phyloP scores from a whole-genome alignment of 1,140 invertebrate genomes.

The Lethrus apterus region DNA sequence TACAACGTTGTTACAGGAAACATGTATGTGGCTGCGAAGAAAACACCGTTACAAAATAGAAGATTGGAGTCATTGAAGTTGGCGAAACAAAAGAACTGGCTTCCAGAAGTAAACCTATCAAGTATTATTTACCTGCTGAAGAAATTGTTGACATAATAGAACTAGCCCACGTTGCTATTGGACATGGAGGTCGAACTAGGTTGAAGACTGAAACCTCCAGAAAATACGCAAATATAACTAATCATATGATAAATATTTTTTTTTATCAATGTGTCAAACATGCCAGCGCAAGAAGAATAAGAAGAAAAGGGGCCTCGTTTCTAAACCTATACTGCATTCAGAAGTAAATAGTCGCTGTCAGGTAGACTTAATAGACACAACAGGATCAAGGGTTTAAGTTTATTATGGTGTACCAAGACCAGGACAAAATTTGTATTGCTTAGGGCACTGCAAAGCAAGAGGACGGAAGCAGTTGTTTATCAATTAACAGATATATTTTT shows the following conservation, averaged over 20 bases:
- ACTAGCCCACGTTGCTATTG: constrained; percentile 1
- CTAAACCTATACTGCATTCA: not conserved
- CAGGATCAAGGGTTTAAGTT: not conserved
- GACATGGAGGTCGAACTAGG: constrained; percentile 2
- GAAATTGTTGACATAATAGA: constrained; percentile 10
- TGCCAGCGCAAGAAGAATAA: constrained; percentile 7
- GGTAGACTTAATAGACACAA: too few relatives aligned
- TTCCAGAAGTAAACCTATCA: constrained; percentile 1
- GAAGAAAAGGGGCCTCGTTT: not conserved
- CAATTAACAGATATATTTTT: constrained; percentile 2
- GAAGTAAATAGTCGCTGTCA: constrained; percentile 1
- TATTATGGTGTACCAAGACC: not conserved
- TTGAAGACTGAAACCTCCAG: constrained; percentile 5
- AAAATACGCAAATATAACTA: constrained; percentile 6
- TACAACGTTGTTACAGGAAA: too few relatives aligned
- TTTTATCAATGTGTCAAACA: not conserved
- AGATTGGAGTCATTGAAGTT: constrained; percentile 10
- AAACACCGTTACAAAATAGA: constrained; percentile 7
- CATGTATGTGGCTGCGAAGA: constrained; percentile 10
- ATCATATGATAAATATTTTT: constrained; percentile 7
- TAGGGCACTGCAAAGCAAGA: not conserved
- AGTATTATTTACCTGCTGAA: constrained; percentile 4
- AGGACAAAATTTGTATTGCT: too few relatives aligned
- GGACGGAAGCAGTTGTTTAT: not conserved
- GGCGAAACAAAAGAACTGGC: constrained; percentile 12